Evolutionary conservation across 1,140 invertebrate genomes (phyloP).

Genomic region (Drosophila melanogaster): Release_6_plus_ISO1_MT NT_037436.4:6336001-6336500

Average conservation of each 20-base stretch:
- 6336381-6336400: conserved; percentile 51
- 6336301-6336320: conserved; percentile 36
- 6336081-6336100: conserved; percentile 28
- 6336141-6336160: conserved; percentile 36
- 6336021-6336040: conserved; percentile 20
- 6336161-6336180: conserved; percentile 15
- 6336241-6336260: conserved; percentile 56
- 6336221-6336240: conserved; percentile 51
- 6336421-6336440: conserved; percentile 72
- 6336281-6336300: conserved; percentile 53
- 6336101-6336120: conserved; percentile 6
- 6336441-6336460: conserved; percentile 13
- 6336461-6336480: conserved; percentile 27
- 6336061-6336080: neutral
- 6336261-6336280: conserved; percentile 54
- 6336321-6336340: conserved; percentile 35
- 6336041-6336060: conserved; percentile 2
- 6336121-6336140: conserved; percentile 52
- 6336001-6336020: conserved; percentile 13
- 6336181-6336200: conserved; percentile 57
- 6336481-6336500: conserved; percentile 3
- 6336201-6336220: conserved; percentile 44
- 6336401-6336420: conserved; percentile 53
- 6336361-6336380: conserved; percentile 51
- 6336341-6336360: conserved; percentile 79